Evolutionary conservation across 2,113 vertebrate species (phyloP), one percentile per base, ranked within the genome.

Genomic region (Mormoops blainvillei): DNA sequence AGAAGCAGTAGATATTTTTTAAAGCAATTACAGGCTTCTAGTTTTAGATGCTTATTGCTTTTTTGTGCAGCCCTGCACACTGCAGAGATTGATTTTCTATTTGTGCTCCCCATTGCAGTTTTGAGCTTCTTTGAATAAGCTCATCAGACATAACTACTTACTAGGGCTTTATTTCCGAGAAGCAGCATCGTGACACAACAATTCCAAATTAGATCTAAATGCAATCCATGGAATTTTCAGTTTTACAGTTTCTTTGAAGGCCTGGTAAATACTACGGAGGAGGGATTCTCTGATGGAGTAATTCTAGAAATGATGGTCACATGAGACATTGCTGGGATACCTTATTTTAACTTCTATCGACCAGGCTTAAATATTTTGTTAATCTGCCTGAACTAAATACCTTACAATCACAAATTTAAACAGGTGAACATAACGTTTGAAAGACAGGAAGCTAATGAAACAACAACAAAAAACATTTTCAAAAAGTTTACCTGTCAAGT

Each of bases 131-230:
- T 93, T 96, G 93, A 98, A 96, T 96, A 93, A 9, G 1, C 88
- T 94, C 88, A 96, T 78, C 88, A 96, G 93, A 71, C 22, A 31
- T 84, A 78, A 77, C 86, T 95, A 80, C 18, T 97, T 95, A 95
- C 48, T 93, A 56, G 68, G 89, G 36, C 70, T 89, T 70, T 91
- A 94, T 28, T 83, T 95, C 92, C 94, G 68, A n/a, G 8, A 89
- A 81, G 63, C 73, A 93, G 81, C 94, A 96, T 96, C 87, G 91
- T 92, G 96, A 93, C 97, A 93, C 83, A 97, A 93, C 82, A 97
- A 95, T 97, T 98, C 70, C 91, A 96, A 97, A 97, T 98, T 96
- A 98, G 98, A 96, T 96, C 65, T 94, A 92, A 88, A 95, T 98
- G 74, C 50, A 95, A 98, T 85, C 18, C 54, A 73, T 95, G 94